Base-by-base conservation (phyloP, 2,113 vertebrate species). In the Platycercus adscitus region DNA sequence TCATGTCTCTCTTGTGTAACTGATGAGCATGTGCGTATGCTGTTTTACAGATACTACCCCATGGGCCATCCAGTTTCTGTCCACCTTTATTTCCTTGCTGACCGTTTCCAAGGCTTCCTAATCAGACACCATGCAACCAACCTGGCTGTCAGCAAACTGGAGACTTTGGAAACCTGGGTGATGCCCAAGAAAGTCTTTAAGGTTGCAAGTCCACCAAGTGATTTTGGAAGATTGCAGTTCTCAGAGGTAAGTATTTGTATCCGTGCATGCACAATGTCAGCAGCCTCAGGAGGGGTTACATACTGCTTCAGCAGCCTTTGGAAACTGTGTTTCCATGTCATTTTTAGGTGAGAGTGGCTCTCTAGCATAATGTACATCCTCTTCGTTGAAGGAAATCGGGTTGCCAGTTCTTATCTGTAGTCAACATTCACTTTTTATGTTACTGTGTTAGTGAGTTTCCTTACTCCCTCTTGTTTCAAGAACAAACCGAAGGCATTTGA, bases 51-150 rank as follows among this genome's bases (percentile, higher is more conserved):
- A 97, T 99, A 99, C 96, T 99, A 99, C 90, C 98, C 99, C 21
- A 99, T 99, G 99, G 99, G 99, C 95, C 98, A 99, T 91, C 99
- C 99, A 0, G 98, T 99, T 31, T 99, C 99, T 0, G 98, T 99
- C 95, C 99, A 99, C 93, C 98, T 99, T 94, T 99, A 99, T 98
- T 99, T 99, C 98, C 98, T 99, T 37, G 98, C 99, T 7, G 99
- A 99, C 97, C 99, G 98, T 92, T 99, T 99, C 97, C 99, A 99
- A 97, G 99, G 99, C 88, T 99, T 99, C 97, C 98, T 99, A 85
- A 97, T 99, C 92, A 98, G 98, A 89, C 99, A 99, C 86, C 99
- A 99, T 0, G 99, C 99, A 23, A 99, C 99, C 89, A 99, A 99
- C 60, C 97, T 99, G 98, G 99, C 99, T 28, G 99, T 99, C 68